Base-by-base conservation (phyloP, 2,797 vertebrate species). In the Hybognathus amarus region DNA sequence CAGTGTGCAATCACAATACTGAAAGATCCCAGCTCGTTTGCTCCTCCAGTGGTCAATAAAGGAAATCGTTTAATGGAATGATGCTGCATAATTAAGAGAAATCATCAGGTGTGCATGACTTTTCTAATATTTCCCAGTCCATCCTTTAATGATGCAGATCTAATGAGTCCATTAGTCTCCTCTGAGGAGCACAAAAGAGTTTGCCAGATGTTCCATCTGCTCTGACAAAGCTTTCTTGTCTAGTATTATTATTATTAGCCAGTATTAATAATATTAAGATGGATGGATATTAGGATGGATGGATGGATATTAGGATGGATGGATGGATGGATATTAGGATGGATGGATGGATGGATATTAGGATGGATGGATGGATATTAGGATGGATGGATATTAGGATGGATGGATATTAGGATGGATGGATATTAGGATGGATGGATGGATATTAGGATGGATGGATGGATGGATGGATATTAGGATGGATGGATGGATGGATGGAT, bases 91-190 rank as follows among this genome's bases (percentile, higher is more conserved):
- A 94, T 92, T 90, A 87, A 91, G 88, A 68, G 86, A 85, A 87
- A 86, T 93, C 89, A 82, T 88, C 77, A 88, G 86, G 91, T 92
- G 91, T 89, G 85, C 77, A 84, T 91, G 93, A 91, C 84, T 84
- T 67, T 88, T 89, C 90, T 90, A 83, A 86, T 79, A 89, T 63
- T 87, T 90, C 87, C 93, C 89, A 85, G 91, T 94, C 90, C 89
- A 88, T 92, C 77, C 93, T 91, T 84, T 92, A 91, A 89, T 84
- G 83, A 87, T 90, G 87, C 85, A 88, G 42, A 88, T 87, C 90
- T 93, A 95, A 94, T 86, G 85, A 95, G 88, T 93, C 88, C 85
- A 86, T 93, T 92, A 92, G 86, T 94, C 95, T 94, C 91, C 88
- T 91, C 86, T 87, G 85, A 92, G 88, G 89, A 93, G 89, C 70